These are phyloP conservation scores for Ivindomyrus marchei DNA, from an alignment of 2,113 vertebrate genomes.

Conservation along the genomic window DNA sequence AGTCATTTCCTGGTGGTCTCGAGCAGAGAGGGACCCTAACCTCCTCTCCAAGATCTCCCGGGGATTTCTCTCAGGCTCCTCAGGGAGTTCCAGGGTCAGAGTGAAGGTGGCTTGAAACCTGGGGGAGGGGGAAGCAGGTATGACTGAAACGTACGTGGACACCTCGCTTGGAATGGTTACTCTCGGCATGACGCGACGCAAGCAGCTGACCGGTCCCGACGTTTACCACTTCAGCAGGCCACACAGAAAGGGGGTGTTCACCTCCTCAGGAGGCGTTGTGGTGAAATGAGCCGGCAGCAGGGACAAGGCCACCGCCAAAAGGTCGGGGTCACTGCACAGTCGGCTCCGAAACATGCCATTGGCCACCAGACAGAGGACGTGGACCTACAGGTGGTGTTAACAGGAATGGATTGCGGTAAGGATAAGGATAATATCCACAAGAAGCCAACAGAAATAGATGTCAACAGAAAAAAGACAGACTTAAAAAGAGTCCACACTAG, in stretches of 20 bases:
- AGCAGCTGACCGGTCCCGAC: not conserved
- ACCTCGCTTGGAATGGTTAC: not conserved
- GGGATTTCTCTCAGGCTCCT: constrained; percentile 52
- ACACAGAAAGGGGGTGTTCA: constrained; percentile 66
- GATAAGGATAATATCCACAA: not conserved
- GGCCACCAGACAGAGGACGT: constrained; percentile 86
- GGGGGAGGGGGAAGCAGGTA: constrained; percentile 16
- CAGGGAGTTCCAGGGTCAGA: constrained; percentile 68
- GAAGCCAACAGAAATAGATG: not conserved
- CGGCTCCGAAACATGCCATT: constrained; percentile 75
- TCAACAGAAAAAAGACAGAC: not conserved
- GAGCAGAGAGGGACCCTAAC: constrained; percentile 70
- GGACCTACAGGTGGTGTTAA: constrained; percentile 65
- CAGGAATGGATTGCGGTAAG: not conserved
- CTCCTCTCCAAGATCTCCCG: constrained; percentile 65
- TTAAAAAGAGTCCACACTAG: not conserved
- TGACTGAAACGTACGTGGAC: not conserved
- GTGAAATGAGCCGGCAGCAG: constrained; percentile 70
- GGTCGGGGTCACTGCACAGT: constrained; percentile 72
- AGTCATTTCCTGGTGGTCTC: constrained; percentile 77
- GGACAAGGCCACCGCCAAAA: constrained; percentile 79
- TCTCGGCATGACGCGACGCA: not conserved
- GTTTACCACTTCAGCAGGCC: constrained; percentile 80
- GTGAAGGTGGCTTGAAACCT: constrained; percentile 85
- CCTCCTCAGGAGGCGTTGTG: constrained; percentile 46